Conservation (phyloP, 2,888 invertebrate genomes). For the Corbicula japonica region DNA sequence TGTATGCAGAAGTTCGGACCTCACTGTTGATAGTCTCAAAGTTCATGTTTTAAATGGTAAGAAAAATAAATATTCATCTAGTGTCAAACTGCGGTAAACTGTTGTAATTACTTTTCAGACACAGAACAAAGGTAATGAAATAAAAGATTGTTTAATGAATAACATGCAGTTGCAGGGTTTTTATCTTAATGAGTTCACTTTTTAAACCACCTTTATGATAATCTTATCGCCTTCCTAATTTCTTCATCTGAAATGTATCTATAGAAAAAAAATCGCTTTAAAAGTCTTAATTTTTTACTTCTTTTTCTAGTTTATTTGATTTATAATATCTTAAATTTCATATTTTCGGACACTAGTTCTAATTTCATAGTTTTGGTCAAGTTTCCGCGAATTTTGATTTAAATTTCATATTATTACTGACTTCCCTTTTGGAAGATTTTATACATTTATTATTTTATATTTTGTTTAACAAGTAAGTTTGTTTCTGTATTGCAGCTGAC, state of each 20-base stretch:
- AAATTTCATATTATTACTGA: not conserved
- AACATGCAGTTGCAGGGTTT: not conserved
- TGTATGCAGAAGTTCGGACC: constrained; percentile 70
- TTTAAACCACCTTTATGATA: not conserved
- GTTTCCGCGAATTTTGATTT: not conserved
- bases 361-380: too few species aligned
- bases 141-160: not conserved
- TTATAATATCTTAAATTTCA: not conserved
- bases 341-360: too few species aligned
- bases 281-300: too few species aligned
- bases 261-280: too few species aligned
- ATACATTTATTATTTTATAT: not conserved
- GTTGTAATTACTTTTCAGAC: not conserved
- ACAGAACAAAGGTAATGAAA: not conserved
- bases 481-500: constrained; percentile 33
- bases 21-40: constrained; percentile 63
- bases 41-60: constrained; percentile 71
- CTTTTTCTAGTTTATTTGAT: too few species aligned
- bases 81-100: not conserved
- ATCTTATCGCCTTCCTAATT: not conserved
- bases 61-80: not conserved
- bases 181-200: not conserved
- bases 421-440: too few species aligned
- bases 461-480: not conserved
- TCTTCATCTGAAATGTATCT: too few species aligned